A percentile compares a stretch with the other conserved stretches of the same genome.
Conservation (phyloP, 2,113 vertebrate genomes). For the Phasianus colchicus region DNA sequence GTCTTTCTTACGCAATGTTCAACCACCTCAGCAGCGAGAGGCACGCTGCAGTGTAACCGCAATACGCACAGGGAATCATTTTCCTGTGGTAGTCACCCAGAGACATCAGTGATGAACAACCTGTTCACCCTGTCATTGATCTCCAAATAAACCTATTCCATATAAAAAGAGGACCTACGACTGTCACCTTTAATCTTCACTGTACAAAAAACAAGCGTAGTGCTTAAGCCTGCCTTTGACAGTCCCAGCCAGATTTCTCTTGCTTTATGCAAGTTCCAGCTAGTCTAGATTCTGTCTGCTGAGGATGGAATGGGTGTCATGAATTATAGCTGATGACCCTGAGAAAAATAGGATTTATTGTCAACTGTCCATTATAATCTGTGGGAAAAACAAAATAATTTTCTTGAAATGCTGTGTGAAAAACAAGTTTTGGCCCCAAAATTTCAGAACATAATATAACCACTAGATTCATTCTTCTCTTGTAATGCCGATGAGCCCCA, state of each 20-base stretch:
- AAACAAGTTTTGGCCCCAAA: conserved; percentile 54
- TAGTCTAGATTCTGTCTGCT: background rate
- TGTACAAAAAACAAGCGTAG: background rate
- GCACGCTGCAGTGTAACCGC: background rate
- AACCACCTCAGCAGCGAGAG: background rate
- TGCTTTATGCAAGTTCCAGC: background rate
- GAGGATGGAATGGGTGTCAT: background rate
- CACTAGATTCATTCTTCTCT: conserved; percentile 38
- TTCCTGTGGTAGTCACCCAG: background rate
- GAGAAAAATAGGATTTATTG: conserved; percentile 53
- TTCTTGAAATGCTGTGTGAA: conserved; percentile 53
- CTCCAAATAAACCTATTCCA: background rate
- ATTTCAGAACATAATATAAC: conserved; percentile 26
- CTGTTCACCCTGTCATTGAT: background rate
- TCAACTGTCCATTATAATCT: conserved; percentile 46
- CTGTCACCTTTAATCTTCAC: background rate
- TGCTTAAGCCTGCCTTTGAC: background rate
- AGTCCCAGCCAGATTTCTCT: background rate
- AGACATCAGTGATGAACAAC: background rate
- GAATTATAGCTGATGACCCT: conserved; percentile 20
- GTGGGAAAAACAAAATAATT: conserved; percentile 67
- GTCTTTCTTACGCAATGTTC: background rate
- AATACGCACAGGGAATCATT: background rate
- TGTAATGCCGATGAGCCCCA: conserved; percentile 39
- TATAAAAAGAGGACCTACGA: background rate